Evolutionary conservation across 2,113 vertebrate species (phyloP), one percentile per base, ranked within the genome.

Genomic region (Xiphophorus maculatus): DNA sequence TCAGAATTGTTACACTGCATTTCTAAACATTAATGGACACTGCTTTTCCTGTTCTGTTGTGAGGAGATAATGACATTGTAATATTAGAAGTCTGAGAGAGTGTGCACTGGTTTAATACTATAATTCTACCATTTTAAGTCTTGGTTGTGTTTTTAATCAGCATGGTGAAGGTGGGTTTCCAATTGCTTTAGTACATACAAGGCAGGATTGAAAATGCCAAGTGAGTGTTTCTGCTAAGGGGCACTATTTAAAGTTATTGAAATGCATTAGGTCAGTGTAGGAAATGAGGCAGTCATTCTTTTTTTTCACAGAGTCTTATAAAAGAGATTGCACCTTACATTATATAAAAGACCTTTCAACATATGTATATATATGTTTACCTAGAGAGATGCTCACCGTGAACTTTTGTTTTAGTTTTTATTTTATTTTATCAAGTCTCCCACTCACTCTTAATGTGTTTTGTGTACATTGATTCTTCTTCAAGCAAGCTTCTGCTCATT

Each of bases 111-210:
- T 48, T 30, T 5, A 76, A 81, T 40, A 63, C 35, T 68, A n/a
- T 1, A 3, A 27, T 76, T 76, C 61, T 70, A 9, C n/a, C 67
- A 37, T 77, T 86, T 80, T 63, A 64, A 40, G 69, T 87, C 76
- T 77, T 67, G 48, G 1, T 60, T 71, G 64, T 73, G 58, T 58
- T 65, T 76, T 76, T 75, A 77, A 33, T 33, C 58, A 58, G 58
- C n/a, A 48, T 22, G 71, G 79, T 73, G 61, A 33, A 80, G 63
- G 68, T 81, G 30, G 44, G 63, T 80, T 81, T 83, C 85, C 63
- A 78, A 85, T 78, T 89, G 84, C 74, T 87, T 84, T 84, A 80
- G 91, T 91, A 91, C 84, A 90, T 85, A 88, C 73, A 84, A 85
- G 83, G 77, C 44, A 68, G 80, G 74, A 79, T 88, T 89, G 79